A percentile compares a stretch with the other conserved stretches of the same genome.
These are phyloP conservation scores for Leucoma salicis DNA, from an alignment of 2,888 invertebrate species.

Conservation along the genomic window DNA sequence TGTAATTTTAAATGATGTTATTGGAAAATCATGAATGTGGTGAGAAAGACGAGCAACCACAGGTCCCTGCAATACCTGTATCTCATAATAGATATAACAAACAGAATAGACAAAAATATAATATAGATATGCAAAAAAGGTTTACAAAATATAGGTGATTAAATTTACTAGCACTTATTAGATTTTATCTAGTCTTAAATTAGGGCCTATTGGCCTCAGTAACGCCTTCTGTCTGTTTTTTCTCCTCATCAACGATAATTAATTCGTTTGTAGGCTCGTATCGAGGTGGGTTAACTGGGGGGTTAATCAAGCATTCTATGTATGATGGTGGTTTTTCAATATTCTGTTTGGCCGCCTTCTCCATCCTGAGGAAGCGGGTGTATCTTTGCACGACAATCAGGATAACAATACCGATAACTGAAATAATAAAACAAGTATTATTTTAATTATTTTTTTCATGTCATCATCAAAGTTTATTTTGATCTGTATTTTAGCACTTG, in stretches of 20 bases:
- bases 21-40: no score
- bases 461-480: no score
- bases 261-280: slow-evolving; percentile 30
- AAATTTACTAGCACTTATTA: not conserved
- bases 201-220: slow-evolving; percentile 19
- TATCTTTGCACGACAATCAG: slow-evolving; percentile 50
- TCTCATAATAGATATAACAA: no score
- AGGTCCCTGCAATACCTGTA: no score
- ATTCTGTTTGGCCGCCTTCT: slow-evolving; percentile 33
- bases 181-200: slow-evolving; percentile 10
- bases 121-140: no score
- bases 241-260: slow-evolving; percentile 29
- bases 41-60: no score
- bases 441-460: not conserved
- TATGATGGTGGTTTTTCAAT: slow-evolving; percentile 59
- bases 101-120: no score
- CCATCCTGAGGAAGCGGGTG: slow-evolving; percentile 39
- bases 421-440: not conserved
- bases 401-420: slow-evolving; percentile 49
- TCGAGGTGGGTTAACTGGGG: slow-evolving; percentile 18
- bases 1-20: no score
- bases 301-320: slow-evolving; percentile 54
- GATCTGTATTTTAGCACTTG: no score
- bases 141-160: no score
- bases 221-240: slow-evolving; percentile 17